Conservation (phyloP, 2,797 vertebrate genomes). For the Semaprochilodus insignis region DNA sequence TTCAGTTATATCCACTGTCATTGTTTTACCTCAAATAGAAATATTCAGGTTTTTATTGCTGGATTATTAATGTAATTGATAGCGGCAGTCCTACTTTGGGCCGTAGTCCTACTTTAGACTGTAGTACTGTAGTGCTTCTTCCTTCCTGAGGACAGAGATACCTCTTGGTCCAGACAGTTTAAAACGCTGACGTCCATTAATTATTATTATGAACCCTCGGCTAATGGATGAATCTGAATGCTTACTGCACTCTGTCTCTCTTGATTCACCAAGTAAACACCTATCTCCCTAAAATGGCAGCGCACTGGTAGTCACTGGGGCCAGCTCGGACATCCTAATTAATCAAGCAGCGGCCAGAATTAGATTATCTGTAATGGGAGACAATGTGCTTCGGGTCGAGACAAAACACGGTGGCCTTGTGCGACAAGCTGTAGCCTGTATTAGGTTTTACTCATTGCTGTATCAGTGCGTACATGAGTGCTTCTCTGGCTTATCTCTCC, state of each 20-base stretch:
- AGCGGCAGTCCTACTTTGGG: not conserved
- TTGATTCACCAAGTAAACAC: conserved; percentile 50
- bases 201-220: conserved; percentile 34
- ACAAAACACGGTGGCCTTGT: conserved; percentile 27
- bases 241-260: conserved; percentile 39
- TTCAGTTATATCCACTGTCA: no score
- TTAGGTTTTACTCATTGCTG: conserved; percentile 55
- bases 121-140: not conserved
- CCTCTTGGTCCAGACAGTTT: conserved; percentile 30
- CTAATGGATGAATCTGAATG: conserved; percentile 47
- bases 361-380: conserved; percentile 56
- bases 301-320: conserved; percentile 40
- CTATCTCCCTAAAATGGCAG: conserved; percentile 37
- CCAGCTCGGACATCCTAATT: conserved; percentile 46
- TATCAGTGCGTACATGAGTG: conserved; percentile 50
- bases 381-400: conserved; percentile 29
- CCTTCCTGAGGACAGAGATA: conserved; percentile 12
- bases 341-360: conserved; percentile 52
- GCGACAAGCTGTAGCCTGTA: conserved; percentile 55
- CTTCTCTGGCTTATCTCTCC: conserved; percentile 70
- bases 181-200: conserved; percentile 39
- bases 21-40: no score
- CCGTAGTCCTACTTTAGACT: not conserved
- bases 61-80: not conserved
- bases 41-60: no score